Base-by-base conservation (phyloP, 2,888 invertebrate genomes). In the Pammene fasciana region DNA sequence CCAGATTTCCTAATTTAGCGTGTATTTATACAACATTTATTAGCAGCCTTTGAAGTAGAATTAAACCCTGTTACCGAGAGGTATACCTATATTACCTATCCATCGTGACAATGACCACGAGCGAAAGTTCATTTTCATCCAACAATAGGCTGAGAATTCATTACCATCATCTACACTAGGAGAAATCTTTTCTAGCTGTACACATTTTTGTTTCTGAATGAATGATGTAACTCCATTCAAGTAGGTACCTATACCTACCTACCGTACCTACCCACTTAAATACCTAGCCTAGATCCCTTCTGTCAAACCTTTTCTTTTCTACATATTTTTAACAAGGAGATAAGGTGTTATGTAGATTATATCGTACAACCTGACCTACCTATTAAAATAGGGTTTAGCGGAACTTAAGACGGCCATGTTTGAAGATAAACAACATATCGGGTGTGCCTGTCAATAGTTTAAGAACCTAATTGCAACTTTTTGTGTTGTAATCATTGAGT, bases 111-210 rank as follows among this genome's bases (percentile, higher is more conserved):
- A 82, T 82, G 79, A 78, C 80, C 82, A 77, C 73, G 56, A 81
- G 86, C 80, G 87, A 87, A 87, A 87, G 87, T 84, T 80, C 71
- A 81, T 84, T 81, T 81, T 76, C 75, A 78, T 78, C 75, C 75
- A 70, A 84, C 84, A 85, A 85, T 85, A 74, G 81, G 77, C 73
- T 83, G 85, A 76, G 86, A 85, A 85, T 82, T 79, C 81, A 82
- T 83, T 82, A 81, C 77, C 75, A 80, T 26, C 26, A 26, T 80
- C 74, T 74, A 79, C 78, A 79, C 80, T 76, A 75, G 77, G 84
- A 80, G 86, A 87, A 86, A 86, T 81, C 79, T 78, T 76, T 73
- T 68, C 74, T 68, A 73, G 73, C 67, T 74, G 60, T 67, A 68
- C 75, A 75, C 74, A 76, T 72, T 71, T 70, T 72, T 75, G 75